phyloP scores from a whole-genome alignment of 2,797 vertebrate species.

The Hirundo rustica region DNA sequence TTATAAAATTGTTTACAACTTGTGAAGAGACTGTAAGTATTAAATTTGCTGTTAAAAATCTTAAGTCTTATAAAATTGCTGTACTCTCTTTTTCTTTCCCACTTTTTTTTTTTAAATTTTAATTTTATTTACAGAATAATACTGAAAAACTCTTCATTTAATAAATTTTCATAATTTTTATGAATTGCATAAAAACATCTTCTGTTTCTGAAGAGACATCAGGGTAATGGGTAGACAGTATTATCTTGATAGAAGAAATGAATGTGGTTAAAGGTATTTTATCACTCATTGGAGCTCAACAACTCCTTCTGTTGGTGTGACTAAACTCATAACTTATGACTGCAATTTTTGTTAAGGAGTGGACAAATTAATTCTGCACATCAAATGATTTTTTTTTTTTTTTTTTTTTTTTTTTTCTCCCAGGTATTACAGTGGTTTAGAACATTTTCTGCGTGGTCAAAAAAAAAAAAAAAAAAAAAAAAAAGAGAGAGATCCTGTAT shows the following conservation, averaged over 20 bases:
- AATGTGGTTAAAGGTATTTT: neutral
- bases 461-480: neutral
- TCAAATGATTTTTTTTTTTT: neutral
- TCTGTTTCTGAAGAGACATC: neutral
- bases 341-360: neutral
- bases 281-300: neutral
- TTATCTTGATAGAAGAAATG: neutral
- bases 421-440: neutral
- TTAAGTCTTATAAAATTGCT: neutral
- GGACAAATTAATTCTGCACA: neutral
- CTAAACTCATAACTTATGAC: neutral
- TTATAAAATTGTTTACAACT: neutral
- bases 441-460: neutral
- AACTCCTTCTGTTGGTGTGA: neutral
- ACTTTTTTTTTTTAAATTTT: neutral
- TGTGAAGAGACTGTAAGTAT: neutral
- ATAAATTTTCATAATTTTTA: neutral
- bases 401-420: neutral
- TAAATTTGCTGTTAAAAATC: neutral
- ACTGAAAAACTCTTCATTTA: neutral
- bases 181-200: neutral
- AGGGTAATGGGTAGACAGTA: neutral
- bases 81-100: rapidly evolving
- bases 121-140: neutral
- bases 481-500: neutral